A percentile compares a stretch with the other conserved stretches of the same genome.
These are phyloP conservation scores for Leuctra nigra DNA, from an alignment of 2,888 invertebrate species.

Conservation along the genomic window DNA sequence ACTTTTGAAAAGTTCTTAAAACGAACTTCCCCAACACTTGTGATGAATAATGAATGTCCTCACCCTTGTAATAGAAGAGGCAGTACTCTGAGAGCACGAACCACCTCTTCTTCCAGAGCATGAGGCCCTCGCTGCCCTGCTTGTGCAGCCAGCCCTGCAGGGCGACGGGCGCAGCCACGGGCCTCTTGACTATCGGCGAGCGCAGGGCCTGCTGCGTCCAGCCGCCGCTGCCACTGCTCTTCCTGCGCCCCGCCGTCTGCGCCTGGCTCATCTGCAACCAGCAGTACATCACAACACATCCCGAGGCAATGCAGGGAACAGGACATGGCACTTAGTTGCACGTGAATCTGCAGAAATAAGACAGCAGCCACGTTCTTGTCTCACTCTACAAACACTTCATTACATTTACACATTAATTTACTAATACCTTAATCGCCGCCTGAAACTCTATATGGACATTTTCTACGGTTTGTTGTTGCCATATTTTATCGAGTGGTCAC, in stretches of 20 bases:
- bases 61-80: slow-evolving; percentile 90
- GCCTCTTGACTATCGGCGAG: slow-evolving; percentile 78
- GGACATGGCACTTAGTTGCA: neutral
- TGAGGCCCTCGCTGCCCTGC: slow-evolving; percentile 87
- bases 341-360: neutral
- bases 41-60: no score
- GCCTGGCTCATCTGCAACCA: neutral
- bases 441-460: no score
- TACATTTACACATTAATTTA: no score
- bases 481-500: no score
- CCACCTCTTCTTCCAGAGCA: slow-evolving; percentile 93
- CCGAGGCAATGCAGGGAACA: neutral
- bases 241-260: slow-evolving; percentile 14
- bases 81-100: slow-evolving; percentile 91
- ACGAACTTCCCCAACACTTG: no score
- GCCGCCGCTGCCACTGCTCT: slow-evolving; percentile 34
- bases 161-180: slow-evolving; percentile 76
- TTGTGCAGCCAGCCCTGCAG: slow-evolving; percentile 87
- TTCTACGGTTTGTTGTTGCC: no score
- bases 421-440: no score
- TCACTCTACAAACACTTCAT: no score
- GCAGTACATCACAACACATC: neutral
- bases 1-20: no score
- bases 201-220: slow-evolving; percentile 56
- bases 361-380: neutral